Base-by-base conservation (phyloP, 2,113 vertebrate species). In the Takifugu flavidus region DNA sequence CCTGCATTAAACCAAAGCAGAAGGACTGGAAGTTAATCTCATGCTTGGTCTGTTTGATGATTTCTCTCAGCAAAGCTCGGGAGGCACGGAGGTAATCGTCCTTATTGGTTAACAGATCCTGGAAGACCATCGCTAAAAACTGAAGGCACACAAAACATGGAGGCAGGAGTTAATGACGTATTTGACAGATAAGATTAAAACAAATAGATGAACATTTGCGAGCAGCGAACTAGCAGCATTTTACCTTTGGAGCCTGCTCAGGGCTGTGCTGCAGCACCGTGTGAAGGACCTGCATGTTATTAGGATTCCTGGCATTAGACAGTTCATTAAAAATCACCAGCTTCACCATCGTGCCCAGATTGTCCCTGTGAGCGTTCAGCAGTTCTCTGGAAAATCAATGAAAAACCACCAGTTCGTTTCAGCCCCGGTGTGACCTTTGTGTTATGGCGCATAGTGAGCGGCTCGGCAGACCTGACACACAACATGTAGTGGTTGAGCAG, bases 1-100 rank as follows among this genome's bases (percentile, higher is more conserved):
- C 97, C 86, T 99, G 96, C 96, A 99, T 98, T 28, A 99, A 92
- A 0, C 97, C 96, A 1, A 98, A 89, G 51, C 97, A 99, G 85
- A 99, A 98, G 2, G 96, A 94, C 89, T 97, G 95, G 84, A 99
- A 99, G 88, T 98, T 96, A 77, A 98, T 95, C 88, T 99, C 97
- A 0, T 99, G 97, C 71, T 99, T 99, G 0, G 96, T 98, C 87
- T 99, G 97, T 34, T 98, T 98, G 87, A 98, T 95, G 87, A 99
- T 98, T 82, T 99, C 97, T 1, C 97, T 87, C 42, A 99, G 90
- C 77, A 99, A 79, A 0, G 96, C 96, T 65, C 97, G 84, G 0
- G 97, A 98, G 2, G 97, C 95, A 2, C 97, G 89, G 52, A 99
- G 86, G 75, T 98, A 98, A 79, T 99, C 97, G 0, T 98, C 97